phyloP scores from a whole-genome alignment of 2,797 vertebrate genomes.

The Anguilla megastoma region DNA sequence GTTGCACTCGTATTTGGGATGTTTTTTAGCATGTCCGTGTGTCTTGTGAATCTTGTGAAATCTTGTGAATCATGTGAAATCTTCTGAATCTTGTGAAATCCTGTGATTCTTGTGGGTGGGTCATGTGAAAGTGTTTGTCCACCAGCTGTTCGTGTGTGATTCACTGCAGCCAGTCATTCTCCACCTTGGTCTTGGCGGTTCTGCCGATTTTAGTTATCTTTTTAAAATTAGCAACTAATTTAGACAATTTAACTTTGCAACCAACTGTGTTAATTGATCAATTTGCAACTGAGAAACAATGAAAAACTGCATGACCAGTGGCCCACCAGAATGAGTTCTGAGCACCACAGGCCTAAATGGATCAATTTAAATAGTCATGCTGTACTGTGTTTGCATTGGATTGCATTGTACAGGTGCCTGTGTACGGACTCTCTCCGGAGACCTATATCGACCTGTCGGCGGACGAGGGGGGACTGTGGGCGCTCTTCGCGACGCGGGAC shows the following conservation, averaged over 20 bases:
- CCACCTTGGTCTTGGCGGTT: background rate
- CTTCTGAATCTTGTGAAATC: too few species aligned
- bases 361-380: background rate
- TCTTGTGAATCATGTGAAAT: too few species aligned
- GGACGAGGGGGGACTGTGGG: constrained; percentile 91
- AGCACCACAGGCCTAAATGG: background rate
- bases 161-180: background rate
- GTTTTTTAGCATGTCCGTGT: too few species aligned
- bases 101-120: too few species aligned
- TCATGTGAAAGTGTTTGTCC: too few species aligned
- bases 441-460: constrained; percentile 85
- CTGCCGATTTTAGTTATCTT: background rate
- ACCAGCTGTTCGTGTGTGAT: background rate
- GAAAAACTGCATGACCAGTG: background rate
- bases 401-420: constrained; percentile 23
- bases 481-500: constrained; percentile 82
- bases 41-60: too few species aligned
- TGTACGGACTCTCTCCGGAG: constrained; percentile 81
- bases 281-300: background rate
- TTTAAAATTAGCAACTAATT: background rate
- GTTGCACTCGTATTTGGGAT: background rate
- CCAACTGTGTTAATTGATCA: background rate
- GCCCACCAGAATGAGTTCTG: background rate
- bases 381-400: background rate
- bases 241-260: background rate